These are phyloP conservation scores for Lapara coniferarum DNA, from an alignment of 2,888 invertebrate genomes.

Conservation along the genomic window DNA sequence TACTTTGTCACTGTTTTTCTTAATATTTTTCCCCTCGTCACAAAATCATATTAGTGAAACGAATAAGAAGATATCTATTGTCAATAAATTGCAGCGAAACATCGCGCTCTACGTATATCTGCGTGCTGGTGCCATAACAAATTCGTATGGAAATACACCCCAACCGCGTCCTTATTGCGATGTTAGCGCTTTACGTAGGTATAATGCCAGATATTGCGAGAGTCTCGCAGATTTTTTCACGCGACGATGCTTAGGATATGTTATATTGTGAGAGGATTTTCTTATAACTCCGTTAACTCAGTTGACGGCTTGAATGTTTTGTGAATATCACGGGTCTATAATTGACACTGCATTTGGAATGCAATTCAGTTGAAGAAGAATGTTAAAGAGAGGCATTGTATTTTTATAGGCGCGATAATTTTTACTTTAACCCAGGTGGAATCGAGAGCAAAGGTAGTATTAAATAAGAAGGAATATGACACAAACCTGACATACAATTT, in stretches of 20 bases:
- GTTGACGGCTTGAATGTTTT: not conserved
- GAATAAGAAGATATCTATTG: slow-evolving; percentile 28
- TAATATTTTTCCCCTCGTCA: too few species aligned
- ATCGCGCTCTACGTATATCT: not conserved
- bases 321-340: too few species aligned
- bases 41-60: slow-evolving; percentile 35
- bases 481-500: too few species aligned
- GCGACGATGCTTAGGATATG: not conserved
- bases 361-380: too few species aligned
- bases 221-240: not conserved
- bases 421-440: too few species aligned
- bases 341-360: too few species aligned
- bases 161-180: slow-evolving; percentile 50
- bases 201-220: slow-evolving; percentile 14
- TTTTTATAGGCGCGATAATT: too few species aligned
- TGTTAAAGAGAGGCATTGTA: too few species aligned
- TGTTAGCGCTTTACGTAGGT: slow-evolving; percentile 34
- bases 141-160: slow-evolving; percentile 56
- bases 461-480: too few species aligned
- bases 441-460: too few species aligned
- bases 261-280: too few species aligned
- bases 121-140: slow-evolving; percentile 31
- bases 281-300: not conserved
- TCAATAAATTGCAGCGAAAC: slow-evolving; percentile 30
- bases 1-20: not conserved